These are phyloP conservation scores for Mycteria americana DNA, from an alignment of 2,797 vertebrate genomes.

Conservation along the genomic window DNA sequence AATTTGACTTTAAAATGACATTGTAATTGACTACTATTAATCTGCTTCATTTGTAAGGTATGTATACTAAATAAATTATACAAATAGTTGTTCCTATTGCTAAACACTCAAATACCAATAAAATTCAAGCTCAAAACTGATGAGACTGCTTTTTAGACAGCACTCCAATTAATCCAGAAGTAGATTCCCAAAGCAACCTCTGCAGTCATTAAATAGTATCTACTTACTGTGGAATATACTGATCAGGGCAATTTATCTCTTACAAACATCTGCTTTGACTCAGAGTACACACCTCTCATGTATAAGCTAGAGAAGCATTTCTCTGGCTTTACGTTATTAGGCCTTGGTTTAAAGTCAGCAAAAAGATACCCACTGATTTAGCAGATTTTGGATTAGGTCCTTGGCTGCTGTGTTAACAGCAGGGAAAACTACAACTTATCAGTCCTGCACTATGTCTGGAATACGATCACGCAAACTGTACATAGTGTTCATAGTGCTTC, in stretches of 20 bases:
- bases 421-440: neutral
- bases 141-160: neutral
- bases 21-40: neutral
- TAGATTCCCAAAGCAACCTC: neutral
- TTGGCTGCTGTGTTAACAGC: neutral
- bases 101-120: neutral
- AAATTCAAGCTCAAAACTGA: neutral
- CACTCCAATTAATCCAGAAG: neutral
- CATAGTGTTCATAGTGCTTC: neutral
- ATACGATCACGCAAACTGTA: neutral
- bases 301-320: neutral
- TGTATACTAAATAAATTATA: neutral
- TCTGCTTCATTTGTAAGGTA: neutral
- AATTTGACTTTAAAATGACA: constrained; percentile 13
- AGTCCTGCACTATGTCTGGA: neutral
- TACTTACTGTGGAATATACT: neutral
- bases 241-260: neutral
- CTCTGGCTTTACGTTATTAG: neutral
- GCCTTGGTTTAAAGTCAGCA: neutral
- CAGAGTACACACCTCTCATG: neutral
- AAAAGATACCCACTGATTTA: neutral
- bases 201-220: neutral
- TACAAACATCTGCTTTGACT: constrained; percentile 7
- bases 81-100: neutral
- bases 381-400: neutral